Base-by-base conservation (phyloP, 2,113 vertebrate genomes). In the Anoura caudifer region DNA sequence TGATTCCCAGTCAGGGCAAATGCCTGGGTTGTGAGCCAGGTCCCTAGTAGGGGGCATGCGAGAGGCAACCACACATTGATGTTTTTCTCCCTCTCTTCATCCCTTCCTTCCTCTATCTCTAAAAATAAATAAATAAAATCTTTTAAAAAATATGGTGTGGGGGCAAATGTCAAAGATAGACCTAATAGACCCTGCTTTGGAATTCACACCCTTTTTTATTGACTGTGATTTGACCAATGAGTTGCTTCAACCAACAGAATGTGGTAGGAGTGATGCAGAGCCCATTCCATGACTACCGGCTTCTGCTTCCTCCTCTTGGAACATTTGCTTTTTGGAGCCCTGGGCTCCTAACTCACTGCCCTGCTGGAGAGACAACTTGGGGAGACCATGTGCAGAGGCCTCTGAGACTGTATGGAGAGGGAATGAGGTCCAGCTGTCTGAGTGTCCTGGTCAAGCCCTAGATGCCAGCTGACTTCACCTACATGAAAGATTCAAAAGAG, bases 161-260 rank as follows among this genome's bases (percentile, higher is more conserved):
- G 85, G 70, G 9, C n/a, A 43, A 24, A 38, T 87, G 14, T 95
- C 38, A 52, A 70, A 87, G 33, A 45, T 47, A 8, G 14, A 79
- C 7, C 7, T 50, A 54, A 0, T 5, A 38, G 70, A 45, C 3
- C 63, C n/a, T 0, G 0, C 19, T 63, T 36, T 47, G 72, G 24
- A 75, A 72, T 45, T 22, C 3, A 4, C n/a, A 7, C 11, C 36
- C 13, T 50, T 77, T 73, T 83, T 36, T 36, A n/a, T 4, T 86
- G 22, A 38, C 24, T 33, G 38, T 31, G 24, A 75, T 7, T 63
- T 88, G 26, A 14, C 28, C 15, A 61, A 3, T 87, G 63, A 31
- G 41, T 91, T 79, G 52, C 10, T 28, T 80, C 63, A 70, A 59
- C 50, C 63, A 67, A 75, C 4, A 94, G 31, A 75, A 88, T 63